phyloP scores from a whole-genome alignment of 2,888 invertebrate genomes.

The Isotomurus palustris region DNA sequence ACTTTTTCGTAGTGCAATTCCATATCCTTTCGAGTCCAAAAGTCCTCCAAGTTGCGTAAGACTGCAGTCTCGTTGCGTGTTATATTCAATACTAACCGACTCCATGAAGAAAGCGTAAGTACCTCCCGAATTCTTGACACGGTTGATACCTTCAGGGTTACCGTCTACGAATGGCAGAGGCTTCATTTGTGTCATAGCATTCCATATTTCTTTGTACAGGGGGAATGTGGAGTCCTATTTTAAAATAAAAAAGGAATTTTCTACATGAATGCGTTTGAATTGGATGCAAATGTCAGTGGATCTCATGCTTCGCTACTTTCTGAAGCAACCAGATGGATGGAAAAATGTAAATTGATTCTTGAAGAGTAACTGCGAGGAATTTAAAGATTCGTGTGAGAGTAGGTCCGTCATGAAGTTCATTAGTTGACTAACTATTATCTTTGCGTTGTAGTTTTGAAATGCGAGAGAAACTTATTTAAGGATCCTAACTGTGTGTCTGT shows the following conservation, averaged over 20 bases:
- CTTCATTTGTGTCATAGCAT: constrained; percentile 41
- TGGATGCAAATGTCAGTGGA: background rate
- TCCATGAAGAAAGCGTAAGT: constrained; percentile 98
- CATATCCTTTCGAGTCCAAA: constrained; percentile 85
- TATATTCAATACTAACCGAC: constrained; percentile 80
- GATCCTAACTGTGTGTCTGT: no score
- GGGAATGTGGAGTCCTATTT: constrained; percentile 39
- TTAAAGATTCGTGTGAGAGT: no score
- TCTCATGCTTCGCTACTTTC: no score
- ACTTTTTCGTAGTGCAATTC: constrained; percentile 93
- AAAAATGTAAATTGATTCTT: no score
- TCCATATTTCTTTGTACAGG: constrained; percentile 44
- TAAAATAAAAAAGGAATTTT: background rate
- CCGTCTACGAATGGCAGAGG: constrained; percentile 60
- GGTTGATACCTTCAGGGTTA: constrained; percentile 69
- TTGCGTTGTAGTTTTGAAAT: no score
- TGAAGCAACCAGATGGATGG: no score
- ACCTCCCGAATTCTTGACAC: constrained; percentile 62
- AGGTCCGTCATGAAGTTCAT: no score
- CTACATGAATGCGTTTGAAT: background rate
- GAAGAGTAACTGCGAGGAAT: no score
- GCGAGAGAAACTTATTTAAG: no score
- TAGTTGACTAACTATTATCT: no score
- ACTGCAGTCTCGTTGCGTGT: constrained; percentile 51
- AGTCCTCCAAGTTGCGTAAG: constrained; percentile 80